Base-by-base conservation (phyloP, 2,888 invertebrate species). In the Spilosoma lubricipeda region DNA sequence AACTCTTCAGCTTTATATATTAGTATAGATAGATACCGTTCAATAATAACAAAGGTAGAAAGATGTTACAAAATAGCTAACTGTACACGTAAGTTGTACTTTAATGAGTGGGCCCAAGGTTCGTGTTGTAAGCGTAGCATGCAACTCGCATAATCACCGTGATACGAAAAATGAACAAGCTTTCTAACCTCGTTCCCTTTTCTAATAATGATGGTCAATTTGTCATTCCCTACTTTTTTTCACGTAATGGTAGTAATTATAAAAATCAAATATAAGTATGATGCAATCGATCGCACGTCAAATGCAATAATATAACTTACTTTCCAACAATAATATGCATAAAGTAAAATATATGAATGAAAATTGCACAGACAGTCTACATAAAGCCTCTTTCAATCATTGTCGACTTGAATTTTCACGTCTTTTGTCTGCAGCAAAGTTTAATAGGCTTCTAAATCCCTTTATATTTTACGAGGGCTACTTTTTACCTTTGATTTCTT, bases 101-200 rank as follows among this genome's bases (percentile, higher is more conserved):
- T 85, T 90, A 91, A 91, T 89, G 89, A 90, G 88, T 83, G 86
- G 87, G 86, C 85, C 89, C 90, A 90, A 90, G 88, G 88, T 88
- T 87, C 80, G 88, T 92, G 90, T 90, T 86, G 90, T 89, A 91
- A 91, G 56, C 86, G 83, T 90, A 87, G 89, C 91, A 90, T 89
- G 91, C 88, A 84, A 81, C 84, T 83, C 82, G 81, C 80, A 83
- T 84, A 81, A 88, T 82, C 81, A 78, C 76, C 80, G 73, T 86
- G 82, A 87, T 87, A 87, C 85, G 85, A 89, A 91, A 90, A 90
- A 89, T 85, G 83, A 79, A 87, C 86, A 82, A 89, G 87, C 90
- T 93, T 91, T 93, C 90, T 93, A 93, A 92, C 93, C 91, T 92
- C 91, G 92, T 88, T 89, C 90, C 85, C 89, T 92, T 91, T 92